phyloP scores from a whole-genome alignment of 2,888 invertebrate species.

The Archips xylosteana region DNA sequence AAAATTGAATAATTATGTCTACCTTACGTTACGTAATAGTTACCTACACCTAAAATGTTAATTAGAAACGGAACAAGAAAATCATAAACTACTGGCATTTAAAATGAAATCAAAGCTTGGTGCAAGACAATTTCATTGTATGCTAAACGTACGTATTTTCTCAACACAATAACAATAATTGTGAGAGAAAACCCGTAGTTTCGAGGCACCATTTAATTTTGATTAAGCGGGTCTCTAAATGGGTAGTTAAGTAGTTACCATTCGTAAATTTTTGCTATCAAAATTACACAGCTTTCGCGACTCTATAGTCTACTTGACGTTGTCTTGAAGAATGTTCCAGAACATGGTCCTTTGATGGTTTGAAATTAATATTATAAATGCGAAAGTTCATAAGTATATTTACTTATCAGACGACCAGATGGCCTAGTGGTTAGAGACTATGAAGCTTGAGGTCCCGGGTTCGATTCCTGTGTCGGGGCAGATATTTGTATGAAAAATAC shows the following conservation, averaged over 20 bases:
- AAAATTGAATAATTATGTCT: no score
- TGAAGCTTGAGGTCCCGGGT: no score
- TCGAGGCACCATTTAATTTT: neutral
- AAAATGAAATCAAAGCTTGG: conserved; percentile 1
- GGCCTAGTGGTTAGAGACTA: no score
- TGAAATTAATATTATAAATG: no score
- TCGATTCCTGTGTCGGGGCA: no score
- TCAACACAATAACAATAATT: neutral
- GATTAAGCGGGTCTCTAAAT: neutral
- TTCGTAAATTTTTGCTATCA: neutral
- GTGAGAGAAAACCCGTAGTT: neutral
- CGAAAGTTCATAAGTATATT: no score
- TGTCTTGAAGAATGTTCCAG: no score
- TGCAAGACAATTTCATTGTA: conserved; percentile 17
- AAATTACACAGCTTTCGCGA: no score
- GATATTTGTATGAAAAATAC: no score
- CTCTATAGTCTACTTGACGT: no score
- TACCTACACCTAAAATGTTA: neutral
- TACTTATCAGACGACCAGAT: no score
- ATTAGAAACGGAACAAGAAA: neutral
- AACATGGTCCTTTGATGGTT: no score
- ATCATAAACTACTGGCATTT: neutral
- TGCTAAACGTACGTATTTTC: conserved; percentile 19
- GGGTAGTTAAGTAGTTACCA: neutral
- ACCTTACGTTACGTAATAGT: neutral